These are phyloP conservation scores for Sporophila hypoxantha DNA, from an alignment of 2,113 vertebrate genomes.

Conservation along the genomic window DNA sequence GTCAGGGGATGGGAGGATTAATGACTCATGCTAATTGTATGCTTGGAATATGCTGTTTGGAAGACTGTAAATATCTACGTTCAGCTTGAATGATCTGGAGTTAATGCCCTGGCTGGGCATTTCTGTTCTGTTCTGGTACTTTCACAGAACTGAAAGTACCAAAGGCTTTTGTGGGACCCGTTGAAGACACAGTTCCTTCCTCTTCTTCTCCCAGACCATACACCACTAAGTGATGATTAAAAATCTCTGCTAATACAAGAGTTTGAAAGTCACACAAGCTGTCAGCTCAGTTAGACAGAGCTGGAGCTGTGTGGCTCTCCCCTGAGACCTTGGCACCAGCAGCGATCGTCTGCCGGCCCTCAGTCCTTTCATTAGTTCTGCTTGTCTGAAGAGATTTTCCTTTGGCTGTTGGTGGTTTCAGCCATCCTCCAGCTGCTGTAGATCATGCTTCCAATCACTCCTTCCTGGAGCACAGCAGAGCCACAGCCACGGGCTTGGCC, in stretches of 20 bases:
- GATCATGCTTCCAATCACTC: background rate
- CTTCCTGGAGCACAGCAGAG: background rate
- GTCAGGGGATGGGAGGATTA: background rate
- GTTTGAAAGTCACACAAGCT: background rate
- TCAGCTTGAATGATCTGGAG: background rate
- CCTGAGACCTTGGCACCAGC: background rate
- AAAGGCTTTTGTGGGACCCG: background rate
- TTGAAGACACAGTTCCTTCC: background rate
- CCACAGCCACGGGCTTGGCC: background rate
- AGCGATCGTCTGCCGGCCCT: background rate
- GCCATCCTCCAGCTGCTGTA: background rate
- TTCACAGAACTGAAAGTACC: background rate
- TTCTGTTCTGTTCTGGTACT: accelerated
- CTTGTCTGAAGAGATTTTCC: conserved; percentile 1
- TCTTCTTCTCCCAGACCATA: background rate
- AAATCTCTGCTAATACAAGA: background rate
- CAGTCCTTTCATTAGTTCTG: background rate
- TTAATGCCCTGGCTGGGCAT: background rate
- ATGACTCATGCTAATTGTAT: conserved; percentile 14
- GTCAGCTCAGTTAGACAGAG: background rate
- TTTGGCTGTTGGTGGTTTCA: background rate
- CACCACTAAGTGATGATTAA: background rate
- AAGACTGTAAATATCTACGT: background rate
- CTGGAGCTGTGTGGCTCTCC: background rate
- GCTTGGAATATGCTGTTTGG: background rate